Conservation (phyloP, 2,113 vertebrate species). For the Phasianus colchicus region DNA sequence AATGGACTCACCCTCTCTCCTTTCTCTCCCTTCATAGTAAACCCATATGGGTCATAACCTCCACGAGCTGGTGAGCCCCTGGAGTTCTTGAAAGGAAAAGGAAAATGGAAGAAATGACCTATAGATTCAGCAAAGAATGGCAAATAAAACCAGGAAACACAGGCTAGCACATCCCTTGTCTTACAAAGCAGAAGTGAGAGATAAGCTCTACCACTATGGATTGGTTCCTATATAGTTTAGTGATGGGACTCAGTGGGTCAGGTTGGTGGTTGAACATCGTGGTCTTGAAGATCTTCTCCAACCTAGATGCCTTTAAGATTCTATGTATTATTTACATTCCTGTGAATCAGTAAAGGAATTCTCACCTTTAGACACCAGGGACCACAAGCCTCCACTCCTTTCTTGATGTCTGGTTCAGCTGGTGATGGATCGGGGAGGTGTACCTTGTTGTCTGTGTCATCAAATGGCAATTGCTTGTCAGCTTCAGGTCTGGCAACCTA, state of each 20-base stretch:
- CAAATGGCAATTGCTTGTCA: neutral
- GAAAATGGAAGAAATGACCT: neutral
- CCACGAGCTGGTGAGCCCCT: conserved; percentile 71
- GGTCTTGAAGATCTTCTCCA: neutral
- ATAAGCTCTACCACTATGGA: neutral
- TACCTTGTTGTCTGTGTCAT: neutral
- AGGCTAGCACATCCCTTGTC: neutral
- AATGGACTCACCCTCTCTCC: conserved; percentile 84
- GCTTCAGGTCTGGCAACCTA: neutral
- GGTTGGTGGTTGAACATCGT: neutral
- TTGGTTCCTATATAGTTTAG: neutral
- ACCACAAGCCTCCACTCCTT: neutral
- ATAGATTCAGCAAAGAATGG: neutral
- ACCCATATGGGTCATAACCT: conserved; percentile 75
- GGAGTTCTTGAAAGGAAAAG: conserved; percentile 5
- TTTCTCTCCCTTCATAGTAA: conserved; percentile 84
- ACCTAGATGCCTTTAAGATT: neutral
- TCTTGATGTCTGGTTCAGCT: neutral
- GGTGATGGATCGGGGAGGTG: neutral
- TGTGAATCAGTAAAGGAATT: neutral
- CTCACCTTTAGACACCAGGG: conserved; percentile 45
- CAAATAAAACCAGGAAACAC: neutral
- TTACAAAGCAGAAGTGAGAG: neutral
- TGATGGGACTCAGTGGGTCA: neutral
- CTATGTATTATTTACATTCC: neutral